phyloP scores from a whole-genome alignment of 2,113 vertebrate genomes.

The Prionailurus viverrinus region DNA sequence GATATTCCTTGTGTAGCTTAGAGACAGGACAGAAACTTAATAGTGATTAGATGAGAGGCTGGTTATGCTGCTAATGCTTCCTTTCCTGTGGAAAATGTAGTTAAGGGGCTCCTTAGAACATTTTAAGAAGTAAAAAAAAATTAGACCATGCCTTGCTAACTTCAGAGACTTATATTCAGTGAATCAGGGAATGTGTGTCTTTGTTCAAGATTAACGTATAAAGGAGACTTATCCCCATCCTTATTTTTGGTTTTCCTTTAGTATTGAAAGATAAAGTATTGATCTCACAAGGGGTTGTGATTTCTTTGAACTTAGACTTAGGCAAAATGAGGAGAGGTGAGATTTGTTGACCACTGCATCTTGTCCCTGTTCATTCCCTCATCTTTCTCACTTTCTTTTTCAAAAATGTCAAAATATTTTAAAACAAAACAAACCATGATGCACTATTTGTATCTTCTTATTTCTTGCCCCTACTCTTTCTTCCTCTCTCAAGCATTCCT shows the following conservation, averaged over 20 bases:
- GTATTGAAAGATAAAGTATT: not conserved
- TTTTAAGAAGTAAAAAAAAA: conserved; percentile 36
- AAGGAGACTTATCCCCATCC: not conserved
- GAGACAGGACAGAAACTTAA: not conserved
- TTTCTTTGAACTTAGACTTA: conserved; percentile 40
- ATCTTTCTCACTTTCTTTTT: not conserved
- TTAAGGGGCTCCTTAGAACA: not conserved
- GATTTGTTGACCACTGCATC: not conserved
- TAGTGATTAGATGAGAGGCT: not conserved
- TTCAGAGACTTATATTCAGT: not conserved
- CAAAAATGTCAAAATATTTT: not conserved
- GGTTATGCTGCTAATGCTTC: not conserved
- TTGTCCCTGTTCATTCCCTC: not conserved
- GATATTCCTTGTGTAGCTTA: not conserved
- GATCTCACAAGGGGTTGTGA: not conserved
- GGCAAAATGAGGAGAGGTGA: not conserved
- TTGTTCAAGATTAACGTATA: not conserved
- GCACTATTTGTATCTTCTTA: not conserved
- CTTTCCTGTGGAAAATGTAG: not conserved
- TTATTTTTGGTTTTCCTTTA: not conserved
- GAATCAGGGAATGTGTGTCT: not conserved
- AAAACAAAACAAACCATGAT: not conserved
- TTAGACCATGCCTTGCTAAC: not conserved
- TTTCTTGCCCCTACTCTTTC: not conserved
- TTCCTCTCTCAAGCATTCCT: not conserved